A percentile compares a stretch with the other conserved stretches of the same genome.
Evolutionary conservation across 2,797 vertebrate genomes (phyloP).

Genomic region (Pteropus rufus): DNA sequence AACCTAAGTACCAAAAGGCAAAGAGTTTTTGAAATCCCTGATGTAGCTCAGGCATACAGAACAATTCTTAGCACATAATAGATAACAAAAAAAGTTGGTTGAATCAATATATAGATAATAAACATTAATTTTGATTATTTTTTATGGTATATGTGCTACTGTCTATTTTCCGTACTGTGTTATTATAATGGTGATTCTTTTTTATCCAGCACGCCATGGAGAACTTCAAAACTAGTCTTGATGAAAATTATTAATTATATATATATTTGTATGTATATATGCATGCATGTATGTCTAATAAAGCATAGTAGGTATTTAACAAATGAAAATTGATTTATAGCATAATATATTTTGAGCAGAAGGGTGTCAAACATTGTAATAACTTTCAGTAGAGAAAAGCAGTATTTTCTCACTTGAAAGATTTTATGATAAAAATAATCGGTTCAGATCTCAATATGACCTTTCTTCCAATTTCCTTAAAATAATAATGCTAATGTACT

Average conservation of each 20-base stretch:
- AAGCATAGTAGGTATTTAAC: not conserved
- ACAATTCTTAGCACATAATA: not conserved
- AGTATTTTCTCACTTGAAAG: constrained; percentile 5
- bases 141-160: not conserved
- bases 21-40: not conserved
- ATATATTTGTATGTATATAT: not conserved
- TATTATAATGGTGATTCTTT: not conserved
- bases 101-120: not conserved
- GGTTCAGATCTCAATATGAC: not conserved
- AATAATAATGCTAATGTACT: constrained; percentile 7
- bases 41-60: not conserved
- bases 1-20: not conserved
- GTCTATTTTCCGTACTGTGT: not conserved
- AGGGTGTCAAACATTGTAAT: not conserved
- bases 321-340: not conserved
- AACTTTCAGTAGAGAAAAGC: constrained; percentile 2
- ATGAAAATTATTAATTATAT: not conserved
- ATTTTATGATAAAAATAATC: constrained; percentile 46
- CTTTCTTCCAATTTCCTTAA: constrained; percentile 38
- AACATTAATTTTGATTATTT: not conserved
- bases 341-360: not conserved
- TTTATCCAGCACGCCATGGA: not conserved
- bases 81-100: not conserved
- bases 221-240: constrained; percentile 21
- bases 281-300: not conserved